Evolutionary conservation across 2,113 vertebrate species (phyloP).

Genomic region (Sporophila hypoxantha): DNA sequence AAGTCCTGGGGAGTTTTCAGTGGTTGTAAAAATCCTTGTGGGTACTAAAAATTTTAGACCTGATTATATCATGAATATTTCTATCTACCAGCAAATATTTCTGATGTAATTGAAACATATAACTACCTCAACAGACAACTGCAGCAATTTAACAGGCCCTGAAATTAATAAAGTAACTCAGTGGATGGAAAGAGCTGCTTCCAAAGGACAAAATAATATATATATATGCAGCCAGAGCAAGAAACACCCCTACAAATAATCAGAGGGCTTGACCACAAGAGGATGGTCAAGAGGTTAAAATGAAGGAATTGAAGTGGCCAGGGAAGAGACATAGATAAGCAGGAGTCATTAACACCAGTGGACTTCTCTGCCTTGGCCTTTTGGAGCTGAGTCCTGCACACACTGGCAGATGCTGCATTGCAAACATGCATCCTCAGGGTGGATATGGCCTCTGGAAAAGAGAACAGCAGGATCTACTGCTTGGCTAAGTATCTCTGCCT

Average conservation of each 20-base stretch:
- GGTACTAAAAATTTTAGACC: not conserved
- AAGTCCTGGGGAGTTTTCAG: conserved; percentile 1
- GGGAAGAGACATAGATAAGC: not conserved
- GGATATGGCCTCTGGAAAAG: not conserved
- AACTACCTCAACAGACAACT: not conserved
- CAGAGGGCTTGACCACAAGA: not conserved
- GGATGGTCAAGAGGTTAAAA: not conserved
- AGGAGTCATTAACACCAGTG: not conserved
- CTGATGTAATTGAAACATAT: not conserved
- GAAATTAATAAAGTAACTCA: not conserved
- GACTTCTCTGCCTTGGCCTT: not conserved
- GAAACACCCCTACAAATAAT: not conserved
- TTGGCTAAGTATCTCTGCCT: not conserved
- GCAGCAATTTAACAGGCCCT: not conserved
- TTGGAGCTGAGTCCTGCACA: not conserved
- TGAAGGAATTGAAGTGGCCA: not conserved
- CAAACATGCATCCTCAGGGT: not conserved
- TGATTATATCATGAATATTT: not conserved
- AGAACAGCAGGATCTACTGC: not conserved
- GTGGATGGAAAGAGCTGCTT: not conserved
- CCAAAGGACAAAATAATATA: not conserved
- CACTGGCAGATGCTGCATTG: not conserved
- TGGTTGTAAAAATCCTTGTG: not conserved
- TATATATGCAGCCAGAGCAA: not conserved
- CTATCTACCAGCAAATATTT: conserved; percentile 23